phyloP scores from a whole-genome alignment of 2,113 vertebrate genomes.

The Eudyptes chrysolophus region DNA sequence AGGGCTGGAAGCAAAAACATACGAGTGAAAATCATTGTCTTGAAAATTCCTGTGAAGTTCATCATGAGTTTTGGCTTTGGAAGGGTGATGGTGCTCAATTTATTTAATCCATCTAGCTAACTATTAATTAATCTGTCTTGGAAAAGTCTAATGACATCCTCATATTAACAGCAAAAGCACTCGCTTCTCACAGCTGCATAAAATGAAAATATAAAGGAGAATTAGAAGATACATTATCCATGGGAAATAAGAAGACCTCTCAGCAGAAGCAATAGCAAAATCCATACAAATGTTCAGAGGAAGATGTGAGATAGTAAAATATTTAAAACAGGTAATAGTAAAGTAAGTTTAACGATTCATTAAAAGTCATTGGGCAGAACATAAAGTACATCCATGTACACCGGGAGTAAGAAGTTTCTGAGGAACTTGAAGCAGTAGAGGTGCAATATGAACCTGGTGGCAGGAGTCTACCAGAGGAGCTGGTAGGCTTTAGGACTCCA shows the following conservation, averaged over 20 bases:
- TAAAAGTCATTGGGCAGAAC: neutral
- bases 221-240: neutral
- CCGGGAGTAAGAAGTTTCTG: neutral
- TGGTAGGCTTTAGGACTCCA: neutral
- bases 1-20: neutral
- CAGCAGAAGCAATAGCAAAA: neutral
- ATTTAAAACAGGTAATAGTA: neutral
- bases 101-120: neutral
- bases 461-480: neutral
- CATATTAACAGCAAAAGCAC: neutral
- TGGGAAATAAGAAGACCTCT: neutral
- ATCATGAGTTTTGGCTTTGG: neutral
- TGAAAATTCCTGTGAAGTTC: neutral
- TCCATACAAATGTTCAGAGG: neutral
- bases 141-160: neutral
- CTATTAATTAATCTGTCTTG: neutral
- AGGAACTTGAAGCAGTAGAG: neutral
- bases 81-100: neutral
- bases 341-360: neutral
- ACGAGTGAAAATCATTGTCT: neutral
- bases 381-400: neutral
- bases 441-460: fast-evolving
- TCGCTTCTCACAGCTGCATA: neutral
- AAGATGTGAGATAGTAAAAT: neutral
- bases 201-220: neutral